phyloP scores from a whole-genome alignment of 2,113 vertebrate species.

The Mormoops blainvillei region DNA sequence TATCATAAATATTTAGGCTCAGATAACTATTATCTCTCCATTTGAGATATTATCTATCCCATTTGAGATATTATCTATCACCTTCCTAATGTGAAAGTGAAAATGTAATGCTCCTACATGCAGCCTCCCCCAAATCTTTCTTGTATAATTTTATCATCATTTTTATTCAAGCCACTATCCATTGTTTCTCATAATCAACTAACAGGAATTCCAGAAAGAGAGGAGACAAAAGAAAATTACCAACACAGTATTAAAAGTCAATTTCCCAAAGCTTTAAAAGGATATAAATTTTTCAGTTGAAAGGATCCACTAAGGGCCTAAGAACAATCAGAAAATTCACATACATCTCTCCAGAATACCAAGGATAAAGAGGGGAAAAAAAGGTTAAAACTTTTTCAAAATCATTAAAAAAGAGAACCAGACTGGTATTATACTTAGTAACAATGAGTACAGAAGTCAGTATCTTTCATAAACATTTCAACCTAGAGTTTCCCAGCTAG shows the following conservation, averaged over 20 bases:
- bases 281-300: neutral
- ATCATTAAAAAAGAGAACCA: neutral
- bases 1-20: neutral
- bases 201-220: neutral
- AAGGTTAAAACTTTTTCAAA: neutral
- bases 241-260: neutral
- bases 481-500: neutral
- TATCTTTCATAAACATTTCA: neutral
- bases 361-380: conserved; percentile 1
- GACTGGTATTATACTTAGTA: neutral
- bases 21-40: neutral
- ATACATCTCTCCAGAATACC: neutral
- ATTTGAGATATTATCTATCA: neutral
- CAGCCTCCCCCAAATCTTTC: neutral
- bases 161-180: neutral
- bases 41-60: neutral
- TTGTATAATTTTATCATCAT: neutral
- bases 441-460: neutral
- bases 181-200: conserved; percentile 22
- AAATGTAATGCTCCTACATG: neutral
- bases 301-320: neutral
- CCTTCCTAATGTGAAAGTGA: neutral
- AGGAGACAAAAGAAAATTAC: neutral
- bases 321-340: neutral
- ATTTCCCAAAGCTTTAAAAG: conserved; percentile 16